A percentile compares a stretch with the other conserved stretches of the same genome.
phyloP scores from a whole-genome alignment of 2,888 invertebrate species.

The Escarpia spicata region DNA sequence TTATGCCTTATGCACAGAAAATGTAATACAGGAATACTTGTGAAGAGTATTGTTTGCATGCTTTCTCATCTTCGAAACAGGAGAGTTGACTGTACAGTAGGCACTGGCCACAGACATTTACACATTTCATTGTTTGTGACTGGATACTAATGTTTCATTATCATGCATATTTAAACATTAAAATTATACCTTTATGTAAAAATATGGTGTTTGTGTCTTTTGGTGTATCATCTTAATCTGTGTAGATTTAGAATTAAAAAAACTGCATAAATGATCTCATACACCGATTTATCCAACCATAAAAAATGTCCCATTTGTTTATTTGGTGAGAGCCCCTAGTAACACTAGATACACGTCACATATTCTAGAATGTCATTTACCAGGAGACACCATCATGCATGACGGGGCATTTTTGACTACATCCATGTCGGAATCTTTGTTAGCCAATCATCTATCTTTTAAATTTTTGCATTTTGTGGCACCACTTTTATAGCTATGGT shows the following conservation, averaged over 20 bases:
- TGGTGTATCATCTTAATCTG: neutral
- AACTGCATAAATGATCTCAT: neutral
- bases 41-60: neutral
- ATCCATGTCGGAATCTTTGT: no score
- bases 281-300: neutral
- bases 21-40: neutral
- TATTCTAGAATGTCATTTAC: no score
- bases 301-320: no score
- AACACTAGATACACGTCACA: no score
- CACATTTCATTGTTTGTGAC: neutral
- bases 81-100: neutral
- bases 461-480: no score
- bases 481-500: no score
- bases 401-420: no score
- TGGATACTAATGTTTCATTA: neutral
- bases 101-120: neutral
- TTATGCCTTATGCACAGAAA: neutral
- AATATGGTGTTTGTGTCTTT: neutral
- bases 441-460: no score
- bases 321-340: no score
- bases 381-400: no score
- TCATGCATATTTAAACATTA: neutral
- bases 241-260: neutral
- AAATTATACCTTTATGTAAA: neutral
- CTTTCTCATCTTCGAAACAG: neutral